Base-by-base conservation (phyloP, 2,113 vertebrate species). In the Hiodon tergisus region DNA sequence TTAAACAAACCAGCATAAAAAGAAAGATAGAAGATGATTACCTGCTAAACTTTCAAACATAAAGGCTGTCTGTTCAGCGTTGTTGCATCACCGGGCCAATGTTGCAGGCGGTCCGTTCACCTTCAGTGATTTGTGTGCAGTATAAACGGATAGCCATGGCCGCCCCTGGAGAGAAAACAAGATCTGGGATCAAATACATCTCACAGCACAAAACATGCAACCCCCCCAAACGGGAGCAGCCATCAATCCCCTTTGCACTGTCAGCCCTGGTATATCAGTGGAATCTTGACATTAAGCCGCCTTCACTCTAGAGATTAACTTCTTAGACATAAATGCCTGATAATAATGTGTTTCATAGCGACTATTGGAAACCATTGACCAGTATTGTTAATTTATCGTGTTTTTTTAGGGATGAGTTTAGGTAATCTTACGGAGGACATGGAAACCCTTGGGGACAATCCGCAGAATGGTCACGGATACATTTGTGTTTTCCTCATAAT, bases 261-360 rank as follows among this genome's bases (percentile, higher is more conserved):
- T 57, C 58, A 66, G 60, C 70, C 16, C 69, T 66, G 62, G 46
- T 69, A 51, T 71, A 80, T 7, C 65, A 54, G 31, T 31, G 31
- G 31, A 31, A 31, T 31, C 31, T 31, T 0, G 60, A 62, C 79
- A 69, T 68, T 80, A 69, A 82, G 77, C 78, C 82, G 82, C 83
- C 80, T 85, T 86, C 84, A 89, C 86, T 88, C 83, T 13, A 16
- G 62, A 86, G 87, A 89, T 90, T 86, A 89, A 89, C 79, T 76
- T 82, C 85, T 81, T 82, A 87, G 78, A 82, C 82, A 80, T 77
- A 69, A 87, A 86, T 75, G 82, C 80, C 80, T 75, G 82, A 88
- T 88, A 78, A 87, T 86, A 78, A 78, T 79, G 62, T 83, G 85
- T 77, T 89, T 87, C 85, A 78, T 74, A 74, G 60, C 76, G 87